Evolutionary conservation across 2,888 invertebrate species (phyloP).

Genomic region (Syritta pipiens): DNA sequence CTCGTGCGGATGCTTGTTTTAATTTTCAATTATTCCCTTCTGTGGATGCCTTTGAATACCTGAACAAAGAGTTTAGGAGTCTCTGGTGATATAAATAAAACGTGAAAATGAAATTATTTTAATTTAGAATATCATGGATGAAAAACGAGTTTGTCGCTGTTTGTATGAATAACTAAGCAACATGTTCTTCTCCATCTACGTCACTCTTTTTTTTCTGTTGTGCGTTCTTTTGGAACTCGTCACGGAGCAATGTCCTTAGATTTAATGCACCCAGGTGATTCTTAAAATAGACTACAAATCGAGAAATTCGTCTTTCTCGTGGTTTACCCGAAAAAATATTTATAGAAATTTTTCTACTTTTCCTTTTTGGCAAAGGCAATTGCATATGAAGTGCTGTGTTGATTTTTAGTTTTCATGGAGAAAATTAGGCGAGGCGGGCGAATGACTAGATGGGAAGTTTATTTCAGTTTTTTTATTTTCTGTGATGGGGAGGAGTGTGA

Average conservation of each 20-base stretch:
- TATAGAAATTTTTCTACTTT: conserved; percentile 12
- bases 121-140: neutral
- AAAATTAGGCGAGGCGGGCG: too few species aligned
- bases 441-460: too few species aligned
- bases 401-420: too few species aligned
- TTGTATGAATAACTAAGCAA: neutral
- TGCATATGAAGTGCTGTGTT: too few species aligned
- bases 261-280: conserved; percentile 55
- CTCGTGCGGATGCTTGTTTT: conserved; percentile 1
- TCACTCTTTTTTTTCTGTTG: neutral
- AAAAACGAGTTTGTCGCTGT: neutral
- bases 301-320: neutral
- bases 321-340: conserved; percentile 44
- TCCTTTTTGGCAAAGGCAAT: conserved; percentile 25
- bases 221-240: neutral
- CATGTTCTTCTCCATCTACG: neutral
- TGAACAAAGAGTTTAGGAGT: too few species aligned
- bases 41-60: neutral
- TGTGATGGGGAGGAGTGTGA: too few species aligned
- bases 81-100: neutral
- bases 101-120: neutral
- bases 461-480: too few species aligned
- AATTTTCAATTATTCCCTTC: neutral
- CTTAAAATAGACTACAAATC: conserved; percentile 47
- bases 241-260: conserved; percentile 51